phyloP scores from a whole-genome alignment of 2,888 invertebrate genomes.

The Oscheius myriophilus region DNA sequence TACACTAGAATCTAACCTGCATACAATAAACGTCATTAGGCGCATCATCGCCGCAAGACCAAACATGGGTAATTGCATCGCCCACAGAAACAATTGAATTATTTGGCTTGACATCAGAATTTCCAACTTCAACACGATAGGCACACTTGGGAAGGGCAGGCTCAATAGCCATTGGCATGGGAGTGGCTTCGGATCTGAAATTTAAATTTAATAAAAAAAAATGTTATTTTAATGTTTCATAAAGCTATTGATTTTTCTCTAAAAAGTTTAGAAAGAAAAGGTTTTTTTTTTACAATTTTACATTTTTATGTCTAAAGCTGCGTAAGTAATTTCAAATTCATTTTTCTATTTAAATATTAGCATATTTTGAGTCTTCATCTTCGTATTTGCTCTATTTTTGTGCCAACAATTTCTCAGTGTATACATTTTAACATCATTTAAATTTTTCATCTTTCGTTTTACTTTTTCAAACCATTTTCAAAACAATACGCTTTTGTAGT shows the following conservation, averaged over 20 bases:
- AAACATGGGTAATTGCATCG: constrained; percentile 27
- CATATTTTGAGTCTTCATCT: not conserved
- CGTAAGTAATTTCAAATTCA: not conserved
- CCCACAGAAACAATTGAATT: constrained; percentile 15
- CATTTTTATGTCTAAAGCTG: too few species aligned
- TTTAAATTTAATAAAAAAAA: too few species aligned
- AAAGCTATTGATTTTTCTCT: too few species aligned
- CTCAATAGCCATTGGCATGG: constrained; percentile 19
- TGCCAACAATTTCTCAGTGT: too few species aligned
- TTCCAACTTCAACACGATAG: constrained; percentile 26
- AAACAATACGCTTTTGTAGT: too few species aligned
- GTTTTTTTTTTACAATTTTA: too few species aligned
- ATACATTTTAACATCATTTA: too few species aligned
- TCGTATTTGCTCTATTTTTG: too few species aligned
- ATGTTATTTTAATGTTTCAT: too few species aligned
- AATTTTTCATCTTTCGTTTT: too few species aligned
- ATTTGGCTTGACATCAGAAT: not conserved
- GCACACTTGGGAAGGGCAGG: constrained; percentile 21
- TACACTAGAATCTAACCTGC: constrained; percentile 6
- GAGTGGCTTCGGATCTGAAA: constrained; percentile 16
- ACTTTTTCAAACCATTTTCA: too few species aligned
- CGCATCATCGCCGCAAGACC: constrained; percentile 22
- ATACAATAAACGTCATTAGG: constrained; percentile 25
- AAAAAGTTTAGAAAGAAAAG: too few species aligned
- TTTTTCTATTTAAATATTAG: not conserved